Percentiles rank a stretch among this genome's conserved stretches.
Evolutionary conservation across 2,797 vertebrate genomes (phyloP).

Genomic region (Sebastolobus altivelis): DNA sequence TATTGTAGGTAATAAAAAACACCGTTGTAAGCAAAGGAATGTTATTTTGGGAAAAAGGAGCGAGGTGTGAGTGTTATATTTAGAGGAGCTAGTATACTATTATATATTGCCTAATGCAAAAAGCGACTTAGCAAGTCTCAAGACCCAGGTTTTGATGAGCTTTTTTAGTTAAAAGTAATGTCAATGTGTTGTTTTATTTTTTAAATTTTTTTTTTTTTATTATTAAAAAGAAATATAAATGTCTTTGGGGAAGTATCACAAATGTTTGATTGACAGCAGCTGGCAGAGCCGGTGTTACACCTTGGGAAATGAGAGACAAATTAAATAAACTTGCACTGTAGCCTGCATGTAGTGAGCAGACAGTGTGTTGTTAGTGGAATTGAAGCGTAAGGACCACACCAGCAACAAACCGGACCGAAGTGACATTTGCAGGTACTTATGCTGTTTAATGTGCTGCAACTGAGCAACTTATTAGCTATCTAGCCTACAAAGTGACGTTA

Average conservation of each 20-base stretch:
- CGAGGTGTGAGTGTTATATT: not conserved
- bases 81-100: conserved; percentile 5
- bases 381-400: not conserved
- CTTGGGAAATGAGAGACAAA: not conserved
- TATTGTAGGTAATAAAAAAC: conserved; percentile 37
- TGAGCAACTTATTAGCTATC: not conserved
- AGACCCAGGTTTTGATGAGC: not conserved
- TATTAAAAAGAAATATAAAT: not conserved
- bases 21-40: conserved; percentile 34
- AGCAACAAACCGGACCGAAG: not conserved
- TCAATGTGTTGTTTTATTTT: not conserved
- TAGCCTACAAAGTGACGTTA: not conserved
- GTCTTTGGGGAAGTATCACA: not conserved
- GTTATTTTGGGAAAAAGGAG: not conserved
- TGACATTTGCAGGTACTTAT: not conserved
- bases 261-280: conserved; percentile 13
- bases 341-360: not conserved
- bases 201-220: too few species aligned
- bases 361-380: not conserved
- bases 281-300: not conserved
- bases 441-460: not conserved
- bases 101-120: conserved; percentile 1
- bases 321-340: not conserved
- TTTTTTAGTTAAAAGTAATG: not conserved
- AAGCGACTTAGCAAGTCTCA: not conserved